Percentiles rank a stretch among this genome's conserved stretches.
These are phyloP conservation scores for Phaethon lepturus DNA, from an alignment of 2,113 vertebrate species.

Conservation along the genomic window DNA sequence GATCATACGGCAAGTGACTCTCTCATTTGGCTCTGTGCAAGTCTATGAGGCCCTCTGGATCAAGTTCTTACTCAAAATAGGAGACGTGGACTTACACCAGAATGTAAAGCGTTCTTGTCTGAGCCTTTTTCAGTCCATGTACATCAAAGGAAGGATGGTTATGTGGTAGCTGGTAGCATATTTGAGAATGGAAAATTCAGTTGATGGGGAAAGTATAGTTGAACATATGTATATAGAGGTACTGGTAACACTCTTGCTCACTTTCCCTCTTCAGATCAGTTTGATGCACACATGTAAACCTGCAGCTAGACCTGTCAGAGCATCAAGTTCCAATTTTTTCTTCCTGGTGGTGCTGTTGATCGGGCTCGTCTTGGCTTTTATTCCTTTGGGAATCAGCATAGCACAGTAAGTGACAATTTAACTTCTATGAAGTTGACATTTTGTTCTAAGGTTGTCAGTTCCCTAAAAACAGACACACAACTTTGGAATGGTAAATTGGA, in stretches of 20 bases:
- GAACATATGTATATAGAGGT: rapidly evolving
- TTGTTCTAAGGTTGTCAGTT: background rate
- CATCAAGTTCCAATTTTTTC: constrained; percentile 94
- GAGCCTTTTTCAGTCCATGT: background rate
- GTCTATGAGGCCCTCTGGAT: background rate
- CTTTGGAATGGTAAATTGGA: background rate
- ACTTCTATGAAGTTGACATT: background rate
- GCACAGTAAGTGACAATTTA: constrained; percentile 80
- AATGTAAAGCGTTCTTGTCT: background rate
- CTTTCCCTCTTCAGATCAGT: constrained; percentile 76
- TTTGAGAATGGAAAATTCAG: background rate
- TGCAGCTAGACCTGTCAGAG: constrained; percentile 85
- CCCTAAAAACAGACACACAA: background rate
- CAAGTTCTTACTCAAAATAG: background rate
- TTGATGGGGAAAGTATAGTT: background rate
- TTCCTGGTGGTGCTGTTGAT: constrained; percentile 91
- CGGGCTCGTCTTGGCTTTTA: constrained; percentile 85
- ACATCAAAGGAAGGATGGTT: background rate
- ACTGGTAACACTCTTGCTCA: background rate
- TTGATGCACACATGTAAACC: constrained; percentile 88
- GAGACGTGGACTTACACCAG: background rate
- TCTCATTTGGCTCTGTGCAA: background rate
- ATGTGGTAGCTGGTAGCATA: background rate
- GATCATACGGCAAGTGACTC: background rate
- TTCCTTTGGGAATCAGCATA: constrained; percentile 87